Evolutionary conservation across 2,888 invertebrate species (phyloP).

Genomic region (Chouioia cunea): DNA sequence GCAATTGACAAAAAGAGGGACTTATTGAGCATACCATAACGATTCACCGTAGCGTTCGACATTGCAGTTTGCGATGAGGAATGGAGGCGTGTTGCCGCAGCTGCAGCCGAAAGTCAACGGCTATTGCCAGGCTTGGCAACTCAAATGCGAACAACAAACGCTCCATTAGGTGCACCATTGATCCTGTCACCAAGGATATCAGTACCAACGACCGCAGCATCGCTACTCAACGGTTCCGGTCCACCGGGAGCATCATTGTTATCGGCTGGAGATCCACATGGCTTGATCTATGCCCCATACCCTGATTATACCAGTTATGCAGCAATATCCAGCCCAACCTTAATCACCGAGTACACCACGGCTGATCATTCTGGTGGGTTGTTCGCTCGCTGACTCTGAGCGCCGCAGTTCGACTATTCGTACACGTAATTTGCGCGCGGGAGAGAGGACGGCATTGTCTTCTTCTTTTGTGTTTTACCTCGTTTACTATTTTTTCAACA

Average conservation of each 20-base stretch:
- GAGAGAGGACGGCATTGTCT: background rate
- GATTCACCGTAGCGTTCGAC: conserved; percentile 63
- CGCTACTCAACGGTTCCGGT: conserved; percentile 73
- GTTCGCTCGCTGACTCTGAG: conserved; percentile 82
- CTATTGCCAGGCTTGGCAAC: conserved; percentile 78
- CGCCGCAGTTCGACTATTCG: conserved; percentile 66
- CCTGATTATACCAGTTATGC: conserved; percentile 93
- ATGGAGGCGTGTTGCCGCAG: conserved; percentile 87
- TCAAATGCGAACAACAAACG: conserved; percentile 75
- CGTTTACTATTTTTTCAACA: background rate
- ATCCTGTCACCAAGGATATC: conserved; percentile 93
- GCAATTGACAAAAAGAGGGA: no score
- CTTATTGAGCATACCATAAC: conserved; percentile 32
- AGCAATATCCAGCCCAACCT: conserved; percentile 83
- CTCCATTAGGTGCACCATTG: conserved; percentile 91
- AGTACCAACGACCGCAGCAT: conserved; percentile 82
- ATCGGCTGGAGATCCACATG: conserved; percentile 81
- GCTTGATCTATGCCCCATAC: conserved; percentile 90
- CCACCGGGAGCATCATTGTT: conserved; percentile 78
- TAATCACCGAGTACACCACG: conserved; percentile 85
- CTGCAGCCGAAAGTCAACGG: conserved; percentile 84
- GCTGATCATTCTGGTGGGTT: conserved; percentile 97
- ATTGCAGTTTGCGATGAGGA: conserved; percentile 85
- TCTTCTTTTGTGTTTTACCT: conserved; percentile 9
- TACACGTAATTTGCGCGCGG: background rate